These are phyloP conservation scores for Hanleya hanleyi DNA, from an alignment of 2,888 invertebrate genomes.

Conservation along the genomic window DNA sequence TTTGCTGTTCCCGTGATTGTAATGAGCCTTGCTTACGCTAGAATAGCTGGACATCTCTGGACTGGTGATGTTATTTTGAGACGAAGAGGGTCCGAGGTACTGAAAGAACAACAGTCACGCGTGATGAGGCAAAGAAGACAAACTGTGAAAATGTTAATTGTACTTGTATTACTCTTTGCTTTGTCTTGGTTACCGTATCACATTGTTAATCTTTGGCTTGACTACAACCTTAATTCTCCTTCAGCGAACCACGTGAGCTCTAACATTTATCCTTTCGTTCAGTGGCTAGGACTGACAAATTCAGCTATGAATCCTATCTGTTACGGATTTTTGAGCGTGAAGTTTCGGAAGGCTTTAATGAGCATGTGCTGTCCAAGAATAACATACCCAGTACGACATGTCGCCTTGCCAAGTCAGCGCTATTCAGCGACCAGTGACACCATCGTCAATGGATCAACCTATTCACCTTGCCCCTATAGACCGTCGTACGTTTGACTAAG, in stretches of 20 bases:
- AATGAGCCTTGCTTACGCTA: constrained; percentile 52
- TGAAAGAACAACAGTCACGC: constrained; percentile 13
- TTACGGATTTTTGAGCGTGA: constrained; percentile 17
- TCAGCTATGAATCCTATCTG: constrained; percentile 20
- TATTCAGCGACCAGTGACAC: neutral
- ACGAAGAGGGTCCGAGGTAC: constrained; percentile 10
- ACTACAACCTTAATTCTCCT: constrained; percentile 43
- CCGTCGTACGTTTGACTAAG: too few species aligned
- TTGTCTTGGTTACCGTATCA: constrained; percentile 64
- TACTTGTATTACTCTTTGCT: constrained; percentile 53
- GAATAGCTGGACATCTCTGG: constrained; percentile 56
- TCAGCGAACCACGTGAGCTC: constrained; percentile 24
- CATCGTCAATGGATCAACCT: neutral
- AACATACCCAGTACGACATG: neutral
- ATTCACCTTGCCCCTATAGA: neutral
- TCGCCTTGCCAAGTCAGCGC: neutral
- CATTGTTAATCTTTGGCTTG: constrained; percentile 59
- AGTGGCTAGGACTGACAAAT: constrained; percentile 30
- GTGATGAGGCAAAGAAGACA: constrained; percentile 50
- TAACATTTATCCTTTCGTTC: constrained; percentile 53
- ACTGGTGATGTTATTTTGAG: constrained; percentile 39
- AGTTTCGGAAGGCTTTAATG: constrained; percentile 5
- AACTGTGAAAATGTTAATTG: constrained; percentile 56
- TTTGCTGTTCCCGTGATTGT: constrained; percentile 50
- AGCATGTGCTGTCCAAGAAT: neutral